These are phyloP conservation scores for Phorcus lineatus DNA, from an alignment of 2,888 invertebrate species.

Conservation along the genomic window DNA sequence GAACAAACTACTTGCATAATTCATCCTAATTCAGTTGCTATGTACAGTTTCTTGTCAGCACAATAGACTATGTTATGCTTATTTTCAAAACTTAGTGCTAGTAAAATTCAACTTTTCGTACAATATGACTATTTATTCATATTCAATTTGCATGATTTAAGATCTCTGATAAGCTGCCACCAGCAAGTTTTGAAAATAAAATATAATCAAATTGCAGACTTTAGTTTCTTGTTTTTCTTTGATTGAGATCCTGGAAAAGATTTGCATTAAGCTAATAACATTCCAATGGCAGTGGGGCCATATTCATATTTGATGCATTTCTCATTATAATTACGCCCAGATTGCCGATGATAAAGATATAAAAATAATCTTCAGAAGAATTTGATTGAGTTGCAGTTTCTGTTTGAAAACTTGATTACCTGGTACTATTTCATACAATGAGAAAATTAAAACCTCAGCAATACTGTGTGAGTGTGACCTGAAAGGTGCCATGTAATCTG, in stretches of 20 bases:
- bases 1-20: slow-evolving; percentile 16
- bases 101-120: slow-evolving; percentile 6
- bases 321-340: no score
- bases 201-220: not conserved
- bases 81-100: slow-evolving; percentile 16
- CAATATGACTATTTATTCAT: slow-evolving; percentile 22
- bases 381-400: no score
- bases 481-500: no score
- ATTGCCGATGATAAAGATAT: no score
- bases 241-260: no score
- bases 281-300: not conserved
- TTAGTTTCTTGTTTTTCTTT: not conserved
- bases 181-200: slow-evolving; percentile 16
- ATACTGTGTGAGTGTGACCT: no score
- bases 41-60: not conserved
- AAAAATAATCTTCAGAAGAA: no score
- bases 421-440: no score
- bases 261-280: no score
- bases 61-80: slow-evolving; percentile 4
- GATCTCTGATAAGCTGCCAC: slow-evolving; percentile 18
- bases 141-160: slow-evolving; percentile 20
- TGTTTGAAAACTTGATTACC: no score
- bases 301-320: no score
- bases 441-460: no score
- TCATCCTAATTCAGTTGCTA: not conserved